These are phyloP conservation scores for Drosophila dives DNA, from an alignment of 2,888 invertebrate species.

Conservation along the genomic window DNA sequence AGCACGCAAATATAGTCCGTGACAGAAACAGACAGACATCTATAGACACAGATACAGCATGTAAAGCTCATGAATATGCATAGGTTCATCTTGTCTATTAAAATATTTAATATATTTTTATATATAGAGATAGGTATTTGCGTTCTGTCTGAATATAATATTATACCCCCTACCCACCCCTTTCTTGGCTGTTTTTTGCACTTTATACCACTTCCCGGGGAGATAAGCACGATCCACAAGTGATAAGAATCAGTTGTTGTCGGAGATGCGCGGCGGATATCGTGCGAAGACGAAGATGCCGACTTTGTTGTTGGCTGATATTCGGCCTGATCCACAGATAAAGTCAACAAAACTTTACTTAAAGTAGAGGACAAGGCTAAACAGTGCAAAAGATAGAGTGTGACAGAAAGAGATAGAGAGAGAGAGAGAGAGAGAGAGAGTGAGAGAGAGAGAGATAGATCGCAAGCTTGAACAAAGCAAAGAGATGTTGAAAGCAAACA, in stretches of 20 bases:
- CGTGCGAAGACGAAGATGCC: slow-evolving; percentile 16
- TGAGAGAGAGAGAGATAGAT: neutral
- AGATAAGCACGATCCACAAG: slow-evolving; percentile 47
- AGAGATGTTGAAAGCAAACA: slow-evolving; percentile 42
- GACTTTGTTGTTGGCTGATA: slow-evolving; percentile 11
- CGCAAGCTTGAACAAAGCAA: slow-evolving; percentile 32
- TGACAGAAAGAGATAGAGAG: neutral
- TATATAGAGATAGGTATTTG: slow-evolving; percentile 56
- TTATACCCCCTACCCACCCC: slow-evolving; percentile 11
- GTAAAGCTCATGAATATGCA: slow-evolving; percentile 7
- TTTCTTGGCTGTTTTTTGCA: slow-evolving; percentile 7
- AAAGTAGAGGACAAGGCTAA: slow-evolving; percentile 3
- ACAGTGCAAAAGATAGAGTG: slow-evolving; percentile 1
- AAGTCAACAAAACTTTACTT: slow-evolving; percentile 18
- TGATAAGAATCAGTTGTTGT: slow-evolving; percentile 48
- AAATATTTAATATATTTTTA: slow-evolving; percentile 13
- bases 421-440: neutral
- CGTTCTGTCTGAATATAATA: slow-evolving; percentile 49
- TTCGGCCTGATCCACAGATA: slow-evolving; percentile 37
- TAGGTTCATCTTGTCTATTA: slow-evolving; percentile 4
- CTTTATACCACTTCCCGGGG: slow-evolving; percentile 43
- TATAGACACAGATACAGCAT: neutral
- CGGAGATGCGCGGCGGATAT: slow-evolving; percentile 16
- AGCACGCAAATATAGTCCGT: slow-evolving; percentile 66
- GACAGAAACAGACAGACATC: slow-evolving; percentile 38